Base-by-base conservation (phyloP, 2,888 invertebrate species). In the Erannis defoliaria region DNA sequence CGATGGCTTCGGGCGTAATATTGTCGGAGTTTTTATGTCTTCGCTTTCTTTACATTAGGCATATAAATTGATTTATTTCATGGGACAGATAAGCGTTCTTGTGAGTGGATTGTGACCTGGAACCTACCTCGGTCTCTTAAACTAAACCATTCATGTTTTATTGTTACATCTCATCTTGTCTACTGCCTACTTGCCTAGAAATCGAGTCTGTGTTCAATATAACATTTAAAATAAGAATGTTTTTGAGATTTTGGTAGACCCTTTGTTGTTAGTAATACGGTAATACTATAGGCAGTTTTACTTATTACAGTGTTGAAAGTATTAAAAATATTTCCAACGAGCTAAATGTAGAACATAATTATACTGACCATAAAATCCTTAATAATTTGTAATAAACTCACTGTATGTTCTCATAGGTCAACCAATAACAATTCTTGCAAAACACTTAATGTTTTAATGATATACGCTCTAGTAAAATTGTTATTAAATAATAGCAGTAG, bases 21-120 rank as follows among this genome's bases (percentile, higher is more conserved):
- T 74, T 74, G 76, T 76, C 70, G 73, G 73, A 75, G 77, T 73
- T 73, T 77, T 76, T 73, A 76, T 72, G 73, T 77, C 65, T 63
- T 63, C 56, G 70, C 75, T 73, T 70, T 71, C 67, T 69, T 70
- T 72, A 68, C 64, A 68, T 64, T 68, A 67, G 55, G 64, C 64
- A 64, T 68, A 69, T 77, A 74, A 72, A 79, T 76, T 76, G 75
- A 73, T 80, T 73, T 56, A 71, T 73, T 72, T 70, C 68, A 69
- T 70, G 59, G 43, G 55, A 59, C 58, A 58, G 50, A 60, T 70
- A 68, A 68, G 68, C 71, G 66, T 71, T 70, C 67, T 64, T 61
- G 65, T 67, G 63, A 68, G 60, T 68, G 70, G 69, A 72, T 69
- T 68, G 65, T 62, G 70, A 69, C 71, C 70, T 68, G 66, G 65